Conservation (phyloP, 2,888 invertebrate species). For the Lampropteryx suffumata region DNA sequence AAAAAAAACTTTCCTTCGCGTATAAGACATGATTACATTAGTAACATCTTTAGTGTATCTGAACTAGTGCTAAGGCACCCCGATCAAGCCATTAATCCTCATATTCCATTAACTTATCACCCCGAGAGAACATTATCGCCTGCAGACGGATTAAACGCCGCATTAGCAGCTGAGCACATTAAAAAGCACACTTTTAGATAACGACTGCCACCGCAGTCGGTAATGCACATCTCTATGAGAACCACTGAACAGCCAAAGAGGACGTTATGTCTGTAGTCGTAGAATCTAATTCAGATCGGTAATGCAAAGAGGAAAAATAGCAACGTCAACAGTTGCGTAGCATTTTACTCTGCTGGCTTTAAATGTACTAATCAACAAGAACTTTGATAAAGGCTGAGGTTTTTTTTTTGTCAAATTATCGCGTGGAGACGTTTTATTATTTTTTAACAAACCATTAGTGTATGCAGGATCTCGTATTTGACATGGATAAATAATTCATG, state of each 20-base stretch:
- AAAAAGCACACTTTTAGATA: constrained; percentile 22
- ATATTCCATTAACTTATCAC: constrained; percentile 10
- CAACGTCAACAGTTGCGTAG: constrained; percentile 10
- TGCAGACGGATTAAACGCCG: constrained; percentile 15
- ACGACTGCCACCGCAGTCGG: constrained; percentile 17
- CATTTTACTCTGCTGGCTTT: constrained; percentile 8
- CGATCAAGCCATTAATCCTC: constrained; percentile 11
- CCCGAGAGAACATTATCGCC: constrained; percentile 14
- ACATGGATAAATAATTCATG: constrained; percentile 10
- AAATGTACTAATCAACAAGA: constrained; percentile 3
- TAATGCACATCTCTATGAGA: constrained; percentile 16
- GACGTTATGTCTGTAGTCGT: neutral
- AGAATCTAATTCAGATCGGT: neutral
- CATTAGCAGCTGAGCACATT: constrained; percentile 25
- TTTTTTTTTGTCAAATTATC: too few relatives aligned
- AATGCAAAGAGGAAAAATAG: constrained; percentile 1
- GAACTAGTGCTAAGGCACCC: neutral
- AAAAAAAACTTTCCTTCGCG: too few relatives aligned
- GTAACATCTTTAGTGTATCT: too few relatives aligned
- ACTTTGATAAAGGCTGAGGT: neutral
- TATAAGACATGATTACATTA: too few relatives aligned
- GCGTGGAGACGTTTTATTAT: too few relatives aligned
- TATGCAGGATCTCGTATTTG: constrained; percentile 1
- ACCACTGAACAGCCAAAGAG: neutral
- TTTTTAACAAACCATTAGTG: neutral